A percentile compares a stretch with the other conserved stretches of the same genome.
phyloP scores from a whole-genome alignment of 2,797 vertebrate genomes.

The Manis crassicaudata region DNA sequence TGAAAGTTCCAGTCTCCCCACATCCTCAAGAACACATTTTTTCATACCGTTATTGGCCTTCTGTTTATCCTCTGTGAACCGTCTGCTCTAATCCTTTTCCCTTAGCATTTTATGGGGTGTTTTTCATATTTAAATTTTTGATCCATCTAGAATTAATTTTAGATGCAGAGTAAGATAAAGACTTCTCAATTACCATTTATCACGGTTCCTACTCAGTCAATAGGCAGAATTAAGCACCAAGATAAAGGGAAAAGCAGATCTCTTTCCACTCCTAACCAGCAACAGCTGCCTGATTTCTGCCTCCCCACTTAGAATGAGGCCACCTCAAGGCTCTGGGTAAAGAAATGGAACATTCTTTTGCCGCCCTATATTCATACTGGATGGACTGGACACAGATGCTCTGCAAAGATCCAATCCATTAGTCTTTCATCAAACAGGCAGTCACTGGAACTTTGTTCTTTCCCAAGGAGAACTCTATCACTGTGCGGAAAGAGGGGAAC shows the following conservation, averaged over 20 bases:
- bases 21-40: neutral
- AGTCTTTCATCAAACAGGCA: neutral
- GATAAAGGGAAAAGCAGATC: neutral
- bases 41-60: neutral
- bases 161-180: neutral
- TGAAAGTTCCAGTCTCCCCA: neutral
- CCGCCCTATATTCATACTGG: neutral
- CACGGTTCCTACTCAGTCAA: neutral
- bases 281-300: neutral
- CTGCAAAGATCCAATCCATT: neutral
- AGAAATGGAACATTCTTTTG: neutral
- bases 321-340: neutral
- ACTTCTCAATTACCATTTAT: neutral
- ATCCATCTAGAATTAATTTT: conserved; percentile 48
- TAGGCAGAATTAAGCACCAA: neutral
- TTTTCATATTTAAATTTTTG: conserved; percentile 1
- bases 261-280: neutral
- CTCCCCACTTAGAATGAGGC: neutral
- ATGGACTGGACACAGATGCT: no score
- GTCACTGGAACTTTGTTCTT: neutral
- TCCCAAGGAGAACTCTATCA: neutral
- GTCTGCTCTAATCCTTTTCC: neutral
- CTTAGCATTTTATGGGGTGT: neutral
- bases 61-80: conserved; percentile 11
- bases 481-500: neutral